Evolutionary conservation across 2,113 vertebrate genomes (phyloP), one percentile per base, ranked within the genome.

Genomic region (Epinephelus cyanopodus): DNA sequence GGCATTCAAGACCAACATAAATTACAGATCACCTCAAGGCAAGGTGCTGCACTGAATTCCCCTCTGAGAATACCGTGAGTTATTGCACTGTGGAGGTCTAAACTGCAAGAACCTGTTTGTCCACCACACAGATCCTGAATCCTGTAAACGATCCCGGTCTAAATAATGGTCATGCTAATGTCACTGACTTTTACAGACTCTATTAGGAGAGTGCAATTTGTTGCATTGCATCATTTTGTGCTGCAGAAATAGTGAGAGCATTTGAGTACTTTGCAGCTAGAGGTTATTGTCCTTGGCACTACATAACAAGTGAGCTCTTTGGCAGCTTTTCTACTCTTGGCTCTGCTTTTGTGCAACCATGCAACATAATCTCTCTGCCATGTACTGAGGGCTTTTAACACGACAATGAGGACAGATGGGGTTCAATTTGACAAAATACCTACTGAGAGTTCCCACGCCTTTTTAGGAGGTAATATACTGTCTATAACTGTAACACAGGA

Each of bases 21-120:
- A 53, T 19, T n/a, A 37, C 10, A 45, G 21, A 29, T 17, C 27
- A 42, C 64, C 39, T 68, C 9, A 11, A 52, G 58, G 58, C 10
- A 57, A 74, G 42, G 39, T 45, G 62, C 39, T 61, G 47, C 45
- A 45, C 42, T 17, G 37, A 68, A 62, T 63, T 37, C 1, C 27
- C 11, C 15, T 17, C 5, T 15, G 3, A n/a, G 19, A 12, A 53
- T 5, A 56, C 17, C 25, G 14, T 62, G 11, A 75, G 5, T 64
- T 57, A 29, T 47, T 45, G 5, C 23, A 37, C 15, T 68, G 17
- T 12, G 13, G 25, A 62, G 15, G 11, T 13, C 3, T 50, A 50
- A 45, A 66, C 19, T 12, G 47, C 63, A 37, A 70, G 25, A 78
- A 79, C 69, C 69, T 67, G 65, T 81, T 70, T 2, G 19, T 54